A percentile compares a stretch with the other conserved stretches of the same genome.
phyloP scores from a whole-genome alignment of 2,113 vertebrate species.

The Synodontis membranacea region DNA sequence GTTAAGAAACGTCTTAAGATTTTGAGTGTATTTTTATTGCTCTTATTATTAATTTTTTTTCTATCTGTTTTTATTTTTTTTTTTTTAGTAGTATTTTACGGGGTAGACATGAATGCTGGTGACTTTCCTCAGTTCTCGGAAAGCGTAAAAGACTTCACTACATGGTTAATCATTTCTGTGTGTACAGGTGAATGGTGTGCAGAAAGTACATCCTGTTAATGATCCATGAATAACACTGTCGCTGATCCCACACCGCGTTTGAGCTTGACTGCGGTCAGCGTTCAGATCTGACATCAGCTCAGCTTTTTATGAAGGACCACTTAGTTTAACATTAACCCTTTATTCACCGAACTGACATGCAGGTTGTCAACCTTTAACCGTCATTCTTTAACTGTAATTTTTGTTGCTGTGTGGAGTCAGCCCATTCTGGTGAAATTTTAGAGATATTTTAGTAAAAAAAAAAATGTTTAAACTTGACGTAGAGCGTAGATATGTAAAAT shows the following conservation, averaged over 20 bases:
- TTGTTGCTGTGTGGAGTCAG: not conserved
- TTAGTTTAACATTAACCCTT: not conserved
- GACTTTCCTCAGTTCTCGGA: not conserved
- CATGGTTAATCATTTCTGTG: constrained; percentile 47
- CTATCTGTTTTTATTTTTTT: not conserved
- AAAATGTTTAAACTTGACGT: not conserved
- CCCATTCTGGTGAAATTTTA: not conserved
- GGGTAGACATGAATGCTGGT: not conserved
- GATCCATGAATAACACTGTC: constrained; percentile 34
- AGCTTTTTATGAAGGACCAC: not conserved
- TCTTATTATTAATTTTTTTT: not conserved
- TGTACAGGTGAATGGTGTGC: constrained; percentile 6
- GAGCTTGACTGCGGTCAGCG: constrained; percentile 1
- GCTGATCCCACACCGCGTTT: constrained; percentile 11
- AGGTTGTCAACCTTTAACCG: not conserved
- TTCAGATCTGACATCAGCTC: not conserved
- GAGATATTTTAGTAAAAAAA: not conserved
- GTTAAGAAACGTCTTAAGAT: not conserved
- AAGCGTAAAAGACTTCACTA: not conserved
- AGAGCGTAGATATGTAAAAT: not conserved
- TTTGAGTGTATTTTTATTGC: not conserved
- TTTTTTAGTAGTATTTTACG: not conserved
- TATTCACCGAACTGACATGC: not conserved
- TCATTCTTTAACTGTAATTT: not conserved
- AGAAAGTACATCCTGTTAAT: constrained; percentile 45